Percentiles rank a stretch among this genome's conserved stretches.
Evolutionary conservation across 2,797 vertebrate genomes (phyloP).

Genomic region (Brachyrhaphis roseni): DNA sequence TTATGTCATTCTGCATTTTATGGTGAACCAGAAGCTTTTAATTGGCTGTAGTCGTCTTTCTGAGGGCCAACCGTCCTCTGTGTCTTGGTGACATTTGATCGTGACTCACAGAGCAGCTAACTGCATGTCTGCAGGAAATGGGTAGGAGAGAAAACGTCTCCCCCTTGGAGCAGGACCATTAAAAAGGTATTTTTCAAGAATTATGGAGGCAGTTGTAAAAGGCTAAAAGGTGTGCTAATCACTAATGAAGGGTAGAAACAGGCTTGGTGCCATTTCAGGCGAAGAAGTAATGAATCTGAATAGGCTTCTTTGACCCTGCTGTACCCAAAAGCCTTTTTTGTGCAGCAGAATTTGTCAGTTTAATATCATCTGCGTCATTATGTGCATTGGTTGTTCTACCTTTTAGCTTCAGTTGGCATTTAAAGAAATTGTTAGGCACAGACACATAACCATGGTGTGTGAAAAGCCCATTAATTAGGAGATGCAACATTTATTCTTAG

Average conservation of each 20-base stretch:
- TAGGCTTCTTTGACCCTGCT: constrained; percentile 69
- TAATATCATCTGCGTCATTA: constrained; percentile 76
- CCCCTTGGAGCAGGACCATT: constrained; percentile 68
- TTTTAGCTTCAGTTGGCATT: constrained; percentile 74
- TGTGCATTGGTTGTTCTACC: constrained; percentile 70
- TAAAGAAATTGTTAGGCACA: constrained; percentile 56
- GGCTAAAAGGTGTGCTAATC: constrained; percentile 79
- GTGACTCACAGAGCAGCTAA: constrained; percentile 69
- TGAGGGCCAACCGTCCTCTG: constrained; percentile 52
- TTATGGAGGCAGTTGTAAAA: constrained; percentile 74
- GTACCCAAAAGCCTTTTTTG: constrained; percentile 68
- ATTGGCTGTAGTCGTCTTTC: constrained; percentile 68
- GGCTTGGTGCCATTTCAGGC: constrained; percentile 76
- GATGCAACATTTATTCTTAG: constrained; percentile 14
- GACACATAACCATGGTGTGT: constrained; percentile 16
- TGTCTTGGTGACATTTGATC: constrained; percentile 75
- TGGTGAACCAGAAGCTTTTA: constrained; percentile 64
- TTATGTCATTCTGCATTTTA: constrained; percentile 66
- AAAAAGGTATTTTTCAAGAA: constrained; percentile 78
- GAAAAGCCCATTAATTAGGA: constrained; percentile 59
- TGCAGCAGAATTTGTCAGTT: constrained; percentile 71
- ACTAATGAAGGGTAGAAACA: constrained; percentile 75
- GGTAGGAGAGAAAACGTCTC: constrained; percentile 54
- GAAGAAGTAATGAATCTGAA: constrained; percentile 78
- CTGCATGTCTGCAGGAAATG: constrained; percentile 62